Percentiles rank a stretch among this genome's conserved stretches.
Conservation (phyloP, 2,113 vertebrate genomes). For the Eupsittula cactorum region DNA sequence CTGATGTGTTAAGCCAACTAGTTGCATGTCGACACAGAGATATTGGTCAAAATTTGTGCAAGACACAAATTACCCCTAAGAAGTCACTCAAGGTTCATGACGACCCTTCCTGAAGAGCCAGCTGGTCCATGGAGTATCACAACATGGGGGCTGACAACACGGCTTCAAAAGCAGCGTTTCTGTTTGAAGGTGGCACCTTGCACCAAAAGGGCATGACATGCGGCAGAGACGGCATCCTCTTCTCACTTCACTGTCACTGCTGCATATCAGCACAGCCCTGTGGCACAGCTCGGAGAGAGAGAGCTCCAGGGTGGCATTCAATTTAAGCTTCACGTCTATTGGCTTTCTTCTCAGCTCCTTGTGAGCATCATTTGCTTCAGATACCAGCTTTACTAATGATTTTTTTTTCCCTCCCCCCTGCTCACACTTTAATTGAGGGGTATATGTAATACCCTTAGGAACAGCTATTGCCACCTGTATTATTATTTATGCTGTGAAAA, state of each 20-base stretch:
- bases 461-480: constrained; percentile 76
- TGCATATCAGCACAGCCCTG: neutral
- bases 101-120: neutral
- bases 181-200: rapidly evolving
- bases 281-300: neutral
- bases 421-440: constrained; percentile 77
- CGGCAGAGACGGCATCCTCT: neutral
- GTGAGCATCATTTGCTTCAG: constrained; percentile 72
- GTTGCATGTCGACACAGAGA: neutral
- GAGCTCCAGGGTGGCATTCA: constrained; percentile 63
- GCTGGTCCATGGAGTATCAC: neutral
- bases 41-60: neutral
- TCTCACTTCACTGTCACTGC: neutral
- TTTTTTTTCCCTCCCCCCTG: constrained; percentile 50
- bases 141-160: neutral
- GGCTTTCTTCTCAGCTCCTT: constrained; percentile 73
- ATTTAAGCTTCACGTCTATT: constrained; percentile 73
- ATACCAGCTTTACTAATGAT: constrained; percentile 70
- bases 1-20: neutral
- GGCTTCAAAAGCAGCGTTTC: neutral
- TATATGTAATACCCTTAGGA: constrained; percentile 76
- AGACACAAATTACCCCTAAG: neutral
- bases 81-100: neutral
- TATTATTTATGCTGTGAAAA: constrained; percentile 79
- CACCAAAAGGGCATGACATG: neutral